These are phyloP conservation scores for Carassius carassius DNA, from an alignment of 2,113 vertebrate genomes.

Conservation along the genomic window DNA sequence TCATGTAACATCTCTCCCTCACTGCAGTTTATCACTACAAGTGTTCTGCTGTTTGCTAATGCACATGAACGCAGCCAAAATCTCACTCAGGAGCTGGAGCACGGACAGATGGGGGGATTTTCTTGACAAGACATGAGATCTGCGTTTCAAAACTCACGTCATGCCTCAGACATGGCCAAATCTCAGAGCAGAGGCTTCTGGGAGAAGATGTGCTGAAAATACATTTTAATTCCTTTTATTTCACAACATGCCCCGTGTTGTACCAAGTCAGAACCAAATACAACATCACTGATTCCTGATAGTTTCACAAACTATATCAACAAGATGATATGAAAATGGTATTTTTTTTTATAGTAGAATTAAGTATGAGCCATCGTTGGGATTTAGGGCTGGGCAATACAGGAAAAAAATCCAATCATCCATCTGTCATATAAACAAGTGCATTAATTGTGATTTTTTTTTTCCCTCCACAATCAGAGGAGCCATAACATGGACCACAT, in stretches of 20 bases:
- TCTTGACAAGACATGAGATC: conserved; percentile 6
- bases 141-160: neutral
- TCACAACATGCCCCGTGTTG: neutral
- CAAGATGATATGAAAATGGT: neutral
- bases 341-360: neutral
- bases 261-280: neutral
- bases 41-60: conserved; percentile 25
- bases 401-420: neutral
- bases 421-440: neutral
- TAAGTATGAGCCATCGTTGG: neutral
- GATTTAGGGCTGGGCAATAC: neutral
- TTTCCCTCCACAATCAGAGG: neutral
- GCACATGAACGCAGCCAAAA: neutral
- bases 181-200: neutral
- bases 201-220: conserved; percentile 3
- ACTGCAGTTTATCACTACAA: neutral
- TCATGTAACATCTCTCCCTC: neutral
- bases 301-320: neutral
- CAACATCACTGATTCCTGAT: neutral
- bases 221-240: neutral
- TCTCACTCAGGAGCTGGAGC: conserved; percentile 21
- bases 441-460: neutral
- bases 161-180: neutral
- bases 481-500: neutral
- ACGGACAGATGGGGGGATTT: neutral